Conservation (phyloP, 2,888 invertebrate genomes). For the Erynnis tages region DNA sequence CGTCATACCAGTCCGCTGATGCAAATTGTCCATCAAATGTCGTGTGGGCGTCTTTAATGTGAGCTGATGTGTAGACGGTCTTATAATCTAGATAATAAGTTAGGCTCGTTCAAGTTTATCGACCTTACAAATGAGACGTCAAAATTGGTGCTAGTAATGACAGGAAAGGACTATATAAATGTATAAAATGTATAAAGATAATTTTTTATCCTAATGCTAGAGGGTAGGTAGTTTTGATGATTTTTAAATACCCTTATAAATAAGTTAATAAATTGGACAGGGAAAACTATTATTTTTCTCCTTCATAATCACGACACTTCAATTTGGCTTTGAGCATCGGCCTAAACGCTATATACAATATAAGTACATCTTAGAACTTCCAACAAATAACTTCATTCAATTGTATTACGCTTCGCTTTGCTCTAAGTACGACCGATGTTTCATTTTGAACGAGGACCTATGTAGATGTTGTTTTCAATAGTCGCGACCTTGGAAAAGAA, state of each 20-base stretch:
- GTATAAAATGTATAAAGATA: no score
- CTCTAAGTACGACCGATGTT: constrained; percentile 35
- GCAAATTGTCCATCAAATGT: constrained; percentile 21
- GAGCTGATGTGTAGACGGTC: constrained; percentile 11
- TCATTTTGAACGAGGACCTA: constrained; percentile 33
- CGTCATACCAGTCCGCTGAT: constrained; percentile 11
- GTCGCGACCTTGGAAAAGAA: no score
- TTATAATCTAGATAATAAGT: not conserved
- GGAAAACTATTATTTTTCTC: no score
- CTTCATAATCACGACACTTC: no score
- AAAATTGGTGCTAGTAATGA: not conserved
- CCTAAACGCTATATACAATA: no score
- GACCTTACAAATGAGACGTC: not conserved
- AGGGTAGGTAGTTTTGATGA: no score
- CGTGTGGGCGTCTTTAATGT: constrained; percentile 16
- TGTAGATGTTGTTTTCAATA: constrained; percentile 37
- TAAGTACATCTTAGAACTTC: no score
- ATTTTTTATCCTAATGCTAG: no score
- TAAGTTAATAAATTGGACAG: no score
- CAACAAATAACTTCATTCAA: constrained; percentile 29
- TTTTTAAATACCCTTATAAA: no score
- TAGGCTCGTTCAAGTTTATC: constrained; percentile 4
- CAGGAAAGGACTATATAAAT: no score
- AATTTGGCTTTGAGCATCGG: no score
- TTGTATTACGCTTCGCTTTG: constrained; percentile 32